Conservation (phyloP, 2,888 invertebrate genomes). For the Clitarchus hookeri region DNA sequence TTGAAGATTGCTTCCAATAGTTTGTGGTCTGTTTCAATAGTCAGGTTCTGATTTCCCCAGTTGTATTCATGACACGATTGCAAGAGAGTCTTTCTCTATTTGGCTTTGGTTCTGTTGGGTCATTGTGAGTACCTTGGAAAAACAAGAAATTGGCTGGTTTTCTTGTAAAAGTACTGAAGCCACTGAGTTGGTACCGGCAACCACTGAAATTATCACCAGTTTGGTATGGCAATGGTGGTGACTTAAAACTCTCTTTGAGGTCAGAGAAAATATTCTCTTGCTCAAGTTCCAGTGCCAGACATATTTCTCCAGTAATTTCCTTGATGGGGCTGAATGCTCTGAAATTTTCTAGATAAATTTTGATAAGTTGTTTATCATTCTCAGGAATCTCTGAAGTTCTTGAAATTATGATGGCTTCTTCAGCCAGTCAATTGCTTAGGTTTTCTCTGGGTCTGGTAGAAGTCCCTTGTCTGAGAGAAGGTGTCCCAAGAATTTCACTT, state of each 20-base stretch:
- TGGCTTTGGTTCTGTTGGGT: slow-evolving; percentile 50
- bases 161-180: slow-evolving; percentile 40
- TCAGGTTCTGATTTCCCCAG: neutral
- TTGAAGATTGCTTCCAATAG: neutral
- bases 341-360: slow-evolving; percentile 38
- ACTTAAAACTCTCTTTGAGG: neutral
- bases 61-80: slow-evolving; percentile 38
- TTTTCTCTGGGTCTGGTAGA: slow-evolving; percentile 5
- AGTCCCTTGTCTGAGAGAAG: neutral
- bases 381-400: slow-evolving; percentile 17
- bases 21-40: neutral
- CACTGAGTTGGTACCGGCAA: slow-evolving; percentile 32
- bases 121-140: slow-evolving; percentile 48
- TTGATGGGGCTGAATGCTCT: slow-evolving; percentile 41
- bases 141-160: slow-evolving; percentile 49
- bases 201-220: slow-evolving; percentile 49
- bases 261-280: neutral
- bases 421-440: neutral
- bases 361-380: slow-evolving; percentile 8
- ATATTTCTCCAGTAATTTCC: slow-evolving; percentile 40
- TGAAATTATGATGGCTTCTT: neutral
- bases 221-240: neutral
- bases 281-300: slow-evolving; percentile 17
- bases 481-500: no score
- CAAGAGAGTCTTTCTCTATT: slow-evolving; percentile 50